These are phyloP conservation scores for Megalurothrips usitatus DNA, from an alignment of 2,888 invertebrate species.

Conservation along the genomic window DNA sequence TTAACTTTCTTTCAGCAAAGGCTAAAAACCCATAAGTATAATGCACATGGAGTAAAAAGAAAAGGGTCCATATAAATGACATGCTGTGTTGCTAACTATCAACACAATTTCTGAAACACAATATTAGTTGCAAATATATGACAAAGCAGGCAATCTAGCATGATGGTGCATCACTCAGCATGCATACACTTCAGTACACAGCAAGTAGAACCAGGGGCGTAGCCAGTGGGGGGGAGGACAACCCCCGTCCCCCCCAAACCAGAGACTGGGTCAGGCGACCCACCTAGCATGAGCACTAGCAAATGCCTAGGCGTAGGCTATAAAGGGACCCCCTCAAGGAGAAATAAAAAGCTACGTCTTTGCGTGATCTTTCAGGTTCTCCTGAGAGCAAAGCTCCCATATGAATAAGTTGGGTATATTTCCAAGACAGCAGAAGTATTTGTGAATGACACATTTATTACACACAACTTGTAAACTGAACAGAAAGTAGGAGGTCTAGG, in stretches of 20 bases:
- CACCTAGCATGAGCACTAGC: no score
- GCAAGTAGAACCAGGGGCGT: no score
- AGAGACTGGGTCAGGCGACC: no score
- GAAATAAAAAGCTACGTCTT: no score
- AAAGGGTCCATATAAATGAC: background rate
- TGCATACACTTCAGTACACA: background rate
- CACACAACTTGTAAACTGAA: background rate
- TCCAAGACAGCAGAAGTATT: no score
- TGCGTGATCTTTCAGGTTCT: background rate
- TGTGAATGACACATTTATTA: background rate
- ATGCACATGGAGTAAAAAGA: background rate
- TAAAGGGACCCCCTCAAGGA: no score
- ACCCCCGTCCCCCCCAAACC: no score
- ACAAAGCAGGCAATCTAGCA: conserved; percentile 4
- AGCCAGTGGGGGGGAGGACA: no score
- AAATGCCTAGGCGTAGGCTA: no score
- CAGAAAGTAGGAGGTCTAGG: background rate
- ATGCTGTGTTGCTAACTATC: background rate
- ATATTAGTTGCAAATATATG: background rate
- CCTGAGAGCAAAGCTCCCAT: no score
- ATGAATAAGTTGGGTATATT: no score
- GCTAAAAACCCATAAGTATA: background rate
- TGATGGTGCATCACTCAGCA: background rate
- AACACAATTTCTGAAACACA: background rate
- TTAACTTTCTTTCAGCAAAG: background rate